Conservation (phyloP, 2,797 vertebrate genomes). For the Pitangus sulphuratus region DNA sequence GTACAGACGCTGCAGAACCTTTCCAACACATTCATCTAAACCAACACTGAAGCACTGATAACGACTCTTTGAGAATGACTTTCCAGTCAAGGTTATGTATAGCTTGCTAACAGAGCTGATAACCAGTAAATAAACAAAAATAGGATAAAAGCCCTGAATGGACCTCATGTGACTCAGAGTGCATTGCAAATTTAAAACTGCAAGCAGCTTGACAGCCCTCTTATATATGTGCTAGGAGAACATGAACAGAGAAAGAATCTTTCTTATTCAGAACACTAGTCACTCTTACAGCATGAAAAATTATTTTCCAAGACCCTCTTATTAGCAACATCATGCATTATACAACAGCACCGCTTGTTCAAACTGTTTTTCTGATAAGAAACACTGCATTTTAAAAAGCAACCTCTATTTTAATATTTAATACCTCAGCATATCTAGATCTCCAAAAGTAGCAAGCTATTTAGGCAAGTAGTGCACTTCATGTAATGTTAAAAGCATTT, state of each 20-base stretch:
- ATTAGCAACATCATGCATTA: constrained; percentile 80
- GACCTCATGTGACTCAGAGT: not conserved
- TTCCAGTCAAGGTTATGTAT: constrained; percentile 9
- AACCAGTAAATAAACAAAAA: constrained; percentile 12
- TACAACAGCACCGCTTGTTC: constrained; percentile 76
- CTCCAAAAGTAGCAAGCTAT: constrained; percentile 80
- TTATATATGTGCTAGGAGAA: constrained; percentile 33
- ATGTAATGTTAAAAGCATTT: constrained; percentile 82
- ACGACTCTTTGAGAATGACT: constrained; percentile 6
- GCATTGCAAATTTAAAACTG: constrained; percentile 1
- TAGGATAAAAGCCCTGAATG: not conserved
- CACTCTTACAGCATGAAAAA: constrained; percentile 67
- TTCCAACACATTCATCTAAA: not conserved
- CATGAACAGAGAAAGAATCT: constrained; percentile 29
- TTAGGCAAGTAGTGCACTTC: constrained; percentile 78
- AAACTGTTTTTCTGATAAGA: constrained; percentile 78
- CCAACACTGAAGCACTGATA: not conserved
- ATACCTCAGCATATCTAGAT: constrained; percentile 76
- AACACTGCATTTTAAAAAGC: constrained; percentile 81
- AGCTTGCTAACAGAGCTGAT: not conserved
- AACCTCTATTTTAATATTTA: constrained; percentile 83
- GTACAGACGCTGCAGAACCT: not conserved
- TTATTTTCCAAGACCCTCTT: constrained; percentile 71
- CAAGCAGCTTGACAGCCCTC: not conserved
- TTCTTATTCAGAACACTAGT: constrained; percentile 45